Base-by-base conservation (phyloP, 2,113 vertebrate genomes). In the Oncorhynchus kisutch region DNA sequence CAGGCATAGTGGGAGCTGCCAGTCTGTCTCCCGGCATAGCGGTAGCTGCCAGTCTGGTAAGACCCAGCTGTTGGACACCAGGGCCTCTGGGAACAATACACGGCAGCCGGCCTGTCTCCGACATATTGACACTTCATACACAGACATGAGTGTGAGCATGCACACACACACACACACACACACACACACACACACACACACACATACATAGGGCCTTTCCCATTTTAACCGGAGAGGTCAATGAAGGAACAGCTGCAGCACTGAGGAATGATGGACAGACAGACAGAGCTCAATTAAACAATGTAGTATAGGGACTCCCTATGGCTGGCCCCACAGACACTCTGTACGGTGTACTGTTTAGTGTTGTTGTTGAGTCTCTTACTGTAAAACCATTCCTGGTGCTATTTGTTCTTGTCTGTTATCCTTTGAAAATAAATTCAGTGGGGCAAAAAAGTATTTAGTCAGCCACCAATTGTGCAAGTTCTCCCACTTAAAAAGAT, bases 71-170 rank as follows among this genome's bases (percentile, higher is more conserved):
- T 75, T 88, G 75, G 73, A 54, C 76, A 82, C 78, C 72, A 64
- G 83, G 14, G 80, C 84, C 82, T 89, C 78, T 5, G 73, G 80
- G 88, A 89, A 90, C 86, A 88, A 81, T 79, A 77, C 85, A 87
- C 80, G 86, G 78, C 84, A 85, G 82, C 69, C 22, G 65, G 49
- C 39, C 66, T 7, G n/a, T 79, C 78, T 82, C 77, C 66, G 78
- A 34, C 64, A 13, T 25, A 76, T 66, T 74, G 34, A 49, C 70
- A 59, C 68, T 24, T 45, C 77, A 48, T 18, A 65, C 31, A 73
- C 25, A 27, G 24, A 73, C 60, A 73, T 11, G 14, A 16, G 31
- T 13, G 6, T 29, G 12, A 3, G 16, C 20, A 39, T 5, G 12
- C 20, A 4, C 31, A 29, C 4, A 62, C 25, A 27, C 25, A 27